These are phyloP conservation scores for Apolygus lucorum DNA, from an alignment of 1,140 invertebrate genomes.

Conservation along the genomic window DNA sequence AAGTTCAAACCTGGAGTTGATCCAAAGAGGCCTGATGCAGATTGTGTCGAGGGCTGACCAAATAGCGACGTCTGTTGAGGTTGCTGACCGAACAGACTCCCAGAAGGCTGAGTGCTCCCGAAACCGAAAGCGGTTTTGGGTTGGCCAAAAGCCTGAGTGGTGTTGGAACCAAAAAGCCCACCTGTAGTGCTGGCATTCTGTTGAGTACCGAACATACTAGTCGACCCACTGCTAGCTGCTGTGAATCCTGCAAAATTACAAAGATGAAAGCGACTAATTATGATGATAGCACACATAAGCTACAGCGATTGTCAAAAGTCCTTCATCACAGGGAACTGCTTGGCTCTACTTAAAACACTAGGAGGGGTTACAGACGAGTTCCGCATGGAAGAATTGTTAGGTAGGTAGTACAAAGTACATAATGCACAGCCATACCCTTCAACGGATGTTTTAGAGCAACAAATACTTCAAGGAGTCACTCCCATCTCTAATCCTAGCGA, in stretches of 20 bases:
- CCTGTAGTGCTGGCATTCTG: slow-evolving; percentile 38
- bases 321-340: no score
- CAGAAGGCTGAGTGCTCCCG: slow-evolving; percentile 43
- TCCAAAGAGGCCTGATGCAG: slow-evolving; percentile 51
- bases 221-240: slow-evolving; percentile 18
- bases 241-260: slow-evolving; percentile 18
- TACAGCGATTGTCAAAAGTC: no score
- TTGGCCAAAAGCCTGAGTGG: slow-evolving; percentile 52
- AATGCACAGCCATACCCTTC: no score
- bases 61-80: slow-evolving; percentile 45
- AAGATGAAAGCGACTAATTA: no score
- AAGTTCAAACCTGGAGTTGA: slow-evolving; percentile 31
- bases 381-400: no score
- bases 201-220: slow-evolving; percentile 34
- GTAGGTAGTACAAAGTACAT: no score
- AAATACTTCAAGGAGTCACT: no score
- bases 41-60: slow-evolving; percentile 48
- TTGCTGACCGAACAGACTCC: slow-evolving; percentile 49
- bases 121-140: slow-evolving; percentile 47
- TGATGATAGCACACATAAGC: no score
- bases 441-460: no score
- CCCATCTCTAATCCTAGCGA: no score
- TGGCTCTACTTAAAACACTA: no score
- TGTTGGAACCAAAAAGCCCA: slow-evolving; percentile 46
- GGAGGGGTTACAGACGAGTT: no score